Percentiles rank a stretch among this genome's conserved stretches.
These are phyloP conservation scores for Drosophila rufa DNA, from an alignment of 1,140 invertebrate genomes.

Conservation along the genomic window DNA sequence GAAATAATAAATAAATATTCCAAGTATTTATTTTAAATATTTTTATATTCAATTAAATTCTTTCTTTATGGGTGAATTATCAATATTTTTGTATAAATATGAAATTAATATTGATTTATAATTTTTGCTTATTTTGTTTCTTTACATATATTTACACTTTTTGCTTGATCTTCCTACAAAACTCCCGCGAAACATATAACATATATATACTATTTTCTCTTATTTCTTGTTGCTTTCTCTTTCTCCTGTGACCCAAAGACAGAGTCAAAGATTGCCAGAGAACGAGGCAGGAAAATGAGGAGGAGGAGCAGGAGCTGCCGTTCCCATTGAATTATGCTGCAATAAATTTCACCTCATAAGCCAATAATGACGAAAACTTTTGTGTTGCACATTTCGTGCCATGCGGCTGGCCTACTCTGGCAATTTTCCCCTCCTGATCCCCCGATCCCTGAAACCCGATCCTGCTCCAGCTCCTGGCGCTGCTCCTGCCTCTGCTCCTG, in stretches of 20 bases:
- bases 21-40: not conserved
- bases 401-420: slow-evolving; percentile 40
- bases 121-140: not conserved
- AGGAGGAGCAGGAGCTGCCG: slow-evolving; percentile 5
- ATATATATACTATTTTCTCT: not conserved
- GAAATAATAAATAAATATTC: not conserved
- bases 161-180: not conserved
- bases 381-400: slow-evolving; percentile 77
- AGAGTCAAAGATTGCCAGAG: not conserved
- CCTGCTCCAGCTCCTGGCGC: not conserved
- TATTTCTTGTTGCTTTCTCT: not conserved
- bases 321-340: slow-evolving; percentile 75
- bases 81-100: too few relatives aligned
- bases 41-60: too few relatives aligned
- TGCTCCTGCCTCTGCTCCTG: not conserved
- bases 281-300: not conserved
- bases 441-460: not conserved
- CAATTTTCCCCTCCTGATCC: not conserved
- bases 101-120: too few relatives aligned
- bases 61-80: too few relatives aligned
- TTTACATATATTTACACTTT: not conserved
- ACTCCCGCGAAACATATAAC: too few relatives aligned
- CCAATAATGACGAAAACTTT: slow-evolving; percentile 83
- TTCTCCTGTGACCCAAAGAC: not conserved
- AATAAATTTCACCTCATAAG: slow-evolving; percentile 82